A percentile compares a stretch with the other conserved stretches of the same genome.
These are phyloP conservation scores for Macquaria australasica DNA, from an alignment of 2,113 vertebrate genomes.

Conservation along the genomic window DNA sequence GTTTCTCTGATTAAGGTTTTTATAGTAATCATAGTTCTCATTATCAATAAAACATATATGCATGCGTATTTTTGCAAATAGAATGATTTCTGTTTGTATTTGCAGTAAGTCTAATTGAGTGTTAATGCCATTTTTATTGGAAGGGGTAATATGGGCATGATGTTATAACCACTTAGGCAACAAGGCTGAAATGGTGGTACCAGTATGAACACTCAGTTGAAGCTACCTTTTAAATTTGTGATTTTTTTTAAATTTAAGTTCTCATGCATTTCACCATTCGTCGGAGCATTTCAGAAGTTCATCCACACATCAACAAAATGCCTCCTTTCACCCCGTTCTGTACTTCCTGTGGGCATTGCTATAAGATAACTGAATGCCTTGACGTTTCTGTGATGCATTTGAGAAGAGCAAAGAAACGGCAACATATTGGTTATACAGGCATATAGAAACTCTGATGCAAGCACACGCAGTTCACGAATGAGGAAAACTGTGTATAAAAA, in stretches of 20 bases:
- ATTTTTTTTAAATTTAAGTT: not conserved
- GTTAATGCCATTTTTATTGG: not conserved
- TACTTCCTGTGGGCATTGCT: not conserved
- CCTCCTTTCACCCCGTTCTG: not conserved
- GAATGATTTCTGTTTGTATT: not conserved
- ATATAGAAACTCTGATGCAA: not conserved
- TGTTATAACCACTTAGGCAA: not conserved
- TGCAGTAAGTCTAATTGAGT: not conserved
- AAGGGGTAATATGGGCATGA: not conserved
- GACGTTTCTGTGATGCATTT: not conserved
- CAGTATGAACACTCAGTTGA: not conserved
- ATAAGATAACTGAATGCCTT: not conserved
- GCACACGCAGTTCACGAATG: not conserved
- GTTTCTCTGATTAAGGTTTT: too few species aligned
- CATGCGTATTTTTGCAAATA: too few species aligned
- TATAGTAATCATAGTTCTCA: too few species aligned
- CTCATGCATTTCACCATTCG: not conserved
- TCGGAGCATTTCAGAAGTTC: constrained; percentile 5
- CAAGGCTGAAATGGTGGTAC: not conserved
- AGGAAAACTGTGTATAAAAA: not conserved
- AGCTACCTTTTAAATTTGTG: not conserved
- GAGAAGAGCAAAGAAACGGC: not conserved
- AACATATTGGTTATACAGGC: not conserved
- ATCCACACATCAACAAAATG: constrained; percentile 2
- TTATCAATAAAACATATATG: too few species aligned